Conservation (phyloP, 2,797 vertebrate genomes). For the Brachymystax lenok region DNA sequence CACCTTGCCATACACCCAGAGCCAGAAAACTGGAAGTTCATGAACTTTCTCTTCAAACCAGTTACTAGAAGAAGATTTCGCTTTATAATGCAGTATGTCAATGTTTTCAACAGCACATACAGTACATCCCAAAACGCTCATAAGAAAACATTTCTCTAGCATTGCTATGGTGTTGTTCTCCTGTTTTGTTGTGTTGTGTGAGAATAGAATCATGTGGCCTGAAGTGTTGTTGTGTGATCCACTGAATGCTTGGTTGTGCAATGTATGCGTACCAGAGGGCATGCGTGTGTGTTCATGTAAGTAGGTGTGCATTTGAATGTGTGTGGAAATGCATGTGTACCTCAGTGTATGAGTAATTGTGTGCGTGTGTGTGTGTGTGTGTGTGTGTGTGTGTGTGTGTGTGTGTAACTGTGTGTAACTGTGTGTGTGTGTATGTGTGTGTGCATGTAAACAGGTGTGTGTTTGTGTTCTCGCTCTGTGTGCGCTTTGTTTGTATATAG, state of each 20-base stretch:
- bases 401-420: not conserved
- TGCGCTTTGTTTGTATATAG: conserved; percentile 33
- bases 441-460: conserved; percentile 5
- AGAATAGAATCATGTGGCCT: conserved; percentile 56
- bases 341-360: not conserved
- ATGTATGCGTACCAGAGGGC: conserved; percentile 58
- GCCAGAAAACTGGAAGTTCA: conserved; percentile 70
- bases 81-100: conserved; percentile 59
- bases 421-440: conserved; percentile 28
- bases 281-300: conserved; percentile 59
- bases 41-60: conserved; percentile 54
- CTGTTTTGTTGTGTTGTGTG: conserved; percentile 42
- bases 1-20: conserved; percentile 72
- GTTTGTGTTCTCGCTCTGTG: conserved; percentile 5
- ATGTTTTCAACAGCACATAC: conserved; percentile 47
- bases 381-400: too few species aligned
- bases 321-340: conserved; percentile 20
- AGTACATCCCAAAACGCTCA: conserved; percentile 52
- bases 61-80: conserved; percentile 36
- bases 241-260: conserved; percentile 19
- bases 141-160: conserved; percentile 55
- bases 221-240: conserved; percentile 15
- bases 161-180: conserved; percentile 65
- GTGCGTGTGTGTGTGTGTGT: too few species aligned
- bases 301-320: conserved; percentile 36